Conservation (phyloP, 2,888 invertebrate genomes). For the Mactromeris polynyma region DNA sequence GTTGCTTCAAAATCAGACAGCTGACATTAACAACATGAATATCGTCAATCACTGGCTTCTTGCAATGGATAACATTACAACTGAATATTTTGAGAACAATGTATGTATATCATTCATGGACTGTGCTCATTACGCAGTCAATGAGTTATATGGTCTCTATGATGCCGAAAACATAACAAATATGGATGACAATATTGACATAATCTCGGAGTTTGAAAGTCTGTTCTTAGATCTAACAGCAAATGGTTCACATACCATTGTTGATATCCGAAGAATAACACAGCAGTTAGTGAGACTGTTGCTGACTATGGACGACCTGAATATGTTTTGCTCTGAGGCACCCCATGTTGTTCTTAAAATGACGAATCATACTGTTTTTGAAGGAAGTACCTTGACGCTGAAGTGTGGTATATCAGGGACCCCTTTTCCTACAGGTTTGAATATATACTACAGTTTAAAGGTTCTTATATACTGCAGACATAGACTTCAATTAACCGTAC, state of each 20-base stretch:
- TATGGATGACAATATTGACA: conserved; percentile 19
- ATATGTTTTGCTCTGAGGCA: conserved; percentile 55
- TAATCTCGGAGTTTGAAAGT: conserved; percentile 49
- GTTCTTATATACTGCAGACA: background rate
- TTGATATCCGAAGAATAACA: conserved; percentile 19
- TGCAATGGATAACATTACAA: conserved; percentile 51
- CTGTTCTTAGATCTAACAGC: conserved; percentile 35
- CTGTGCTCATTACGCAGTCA: conserved; percentile 50
- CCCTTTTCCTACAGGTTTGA: conserved; percentile 35
- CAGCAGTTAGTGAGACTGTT: background rate
- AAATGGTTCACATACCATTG: conserved; percentile 36
- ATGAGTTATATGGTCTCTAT: conserved; percentile 48
- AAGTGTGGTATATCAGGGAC: conserved; percentile 43
- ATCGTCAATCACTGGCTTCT: conserved; percentile 52
- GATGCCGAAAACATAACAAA: conserved; percentile 45
- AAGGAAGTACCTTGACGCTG: conserved; percentile 32
- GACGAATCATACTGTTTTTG: conserved; percentile 21
- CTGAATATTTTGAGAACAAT: conserved; percentile 38
- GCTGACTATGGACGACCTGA: conserved; percentile 6
- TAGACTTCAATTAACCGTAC: no score
- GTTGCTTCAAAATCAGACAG: conserved; percentile 22
- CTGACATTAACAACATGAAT: conserved; percentile 27
- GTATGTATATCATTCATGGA: conserved; percentile 54
- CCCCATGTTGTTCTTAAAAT: conserved; percentile 21
- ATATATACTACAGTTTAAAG: background rate